phyloP scores from a whole-genome alignment of 2,113 vertebrate species.

The Corythoichthys intestinalis region DNA sequence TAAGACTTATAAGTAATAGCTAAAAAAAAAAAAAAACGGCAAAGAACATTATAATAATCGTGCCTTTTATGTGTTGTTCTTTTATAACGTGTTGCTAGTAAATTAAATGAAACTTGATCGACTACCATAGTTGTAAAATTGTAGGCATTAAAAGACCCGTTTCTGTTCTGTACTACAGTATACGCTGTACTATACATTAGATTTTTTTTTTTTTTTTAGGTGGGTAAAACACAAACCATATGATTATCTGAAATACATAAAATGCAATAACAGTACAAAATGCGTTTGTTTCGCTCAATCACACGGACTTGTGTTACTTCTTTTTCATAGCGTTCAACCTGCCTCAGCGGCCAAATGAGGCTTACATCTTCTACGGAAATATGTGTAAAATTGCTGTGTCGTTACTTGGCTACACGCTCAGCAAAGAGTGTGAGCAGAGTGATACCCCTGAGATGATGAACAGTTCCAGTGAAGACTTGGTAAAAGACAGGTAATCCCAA shows the following conservation, averaged over 20 bases:
- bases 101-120: background rate
- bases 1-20: conserved; percentile 43
- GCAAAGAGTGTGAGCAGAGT: conserved; percentile 37
- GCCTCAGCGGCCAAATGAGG: conserved; percentile 79
- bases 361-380: conserved; percentile 83
- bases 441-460: conserved; percentile 47
- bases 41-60: background rate
- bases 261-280: background rate
- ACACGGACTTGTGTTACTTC: background rate
- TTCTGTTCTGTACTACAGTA: background rate
- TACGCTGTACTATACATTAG: background rate
- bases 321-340: conserved; percentile 78
- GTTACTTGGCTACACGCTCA: conserved; percentile 69
- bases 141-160: background rate
- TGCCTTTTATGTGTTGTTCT: background rate
- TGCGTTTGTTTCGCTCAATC: background rate
- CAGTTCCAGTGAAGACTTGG: conserved; percentile 26
- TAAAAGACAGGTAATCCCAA: conserved; percentile 72
- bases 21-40: background rate
- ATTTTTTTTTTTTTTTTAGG: background rate
- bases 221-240: background rate
- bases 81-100: background rate
- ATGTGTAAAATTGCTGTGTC: conserved; percentile 82
- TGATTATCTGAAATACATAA: background rate
- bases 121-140: background rate